Conservation (phyloP, 2,797 vertebrate genomes). For the Leucoraja ocellata region DNA sequence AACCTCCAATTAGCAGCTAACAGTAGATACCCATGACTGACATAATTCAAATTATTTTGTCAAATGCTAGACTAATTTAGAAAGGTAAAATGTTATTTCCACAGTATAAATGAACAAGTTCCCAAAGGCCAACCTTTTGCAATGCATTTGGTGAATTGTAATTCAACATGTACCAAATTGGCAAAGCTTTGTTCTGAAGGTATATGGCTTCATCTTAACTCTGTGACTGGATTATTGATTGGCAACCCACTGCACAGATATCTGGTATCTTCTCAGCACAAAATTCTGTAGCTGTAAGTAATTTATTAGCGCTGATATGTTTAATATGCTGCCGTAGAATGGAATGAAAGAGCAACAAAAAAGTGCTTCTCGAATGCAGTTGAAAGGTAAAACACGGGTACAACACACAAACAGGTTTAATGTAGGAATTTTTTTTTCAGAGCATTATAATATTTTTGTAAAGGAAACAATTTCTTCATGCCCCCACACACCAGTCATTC, state of each 20-base stretch:
- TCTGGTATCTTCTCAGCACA: not conserved
- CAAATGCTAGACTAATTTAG: not conserved
- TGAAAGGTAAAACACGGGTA: slow-evolving; percentile 12
- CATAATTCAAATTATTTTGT: not conserved
- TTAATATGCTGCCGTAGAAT: not conserved
- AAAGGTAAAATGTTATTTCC: not conserved
- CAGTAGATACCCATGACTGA: not conserved
- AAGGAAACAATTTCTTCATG: not conserved
- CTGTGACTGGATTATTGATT: not conserved
- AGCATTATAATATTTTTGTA: slow-evolving; percentile 21
- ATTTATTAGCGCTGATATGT: not conserved
- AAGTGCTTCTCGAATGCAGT: not conserved
- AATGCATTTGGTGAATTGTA: not conserved
- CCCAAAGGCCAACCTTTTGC: not conserved
- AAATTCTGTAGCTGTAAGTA: not conserved
- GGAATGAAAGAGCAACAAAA: not conserved
- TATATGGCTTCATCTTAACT: not conserved
- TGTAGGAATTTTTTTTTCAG: not conserved
- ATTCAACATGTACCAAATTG: not conserved
- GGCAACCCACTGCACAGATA: not conserved
- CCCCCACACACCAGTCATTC: not conserved
- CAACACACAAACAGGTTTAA: slow-evolving; percentile 9
- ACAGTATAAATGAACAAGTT: not conserved
- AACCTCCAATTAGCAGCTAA: not conserved
- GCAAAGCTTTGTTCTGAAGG: not conserved